A percentile compares a stretch with the other conserved stretches of the same genome.
phyloP scores from a whole-genome alignment of 1,140 invertebrate species.

The Apis laboriosa region DNA sequence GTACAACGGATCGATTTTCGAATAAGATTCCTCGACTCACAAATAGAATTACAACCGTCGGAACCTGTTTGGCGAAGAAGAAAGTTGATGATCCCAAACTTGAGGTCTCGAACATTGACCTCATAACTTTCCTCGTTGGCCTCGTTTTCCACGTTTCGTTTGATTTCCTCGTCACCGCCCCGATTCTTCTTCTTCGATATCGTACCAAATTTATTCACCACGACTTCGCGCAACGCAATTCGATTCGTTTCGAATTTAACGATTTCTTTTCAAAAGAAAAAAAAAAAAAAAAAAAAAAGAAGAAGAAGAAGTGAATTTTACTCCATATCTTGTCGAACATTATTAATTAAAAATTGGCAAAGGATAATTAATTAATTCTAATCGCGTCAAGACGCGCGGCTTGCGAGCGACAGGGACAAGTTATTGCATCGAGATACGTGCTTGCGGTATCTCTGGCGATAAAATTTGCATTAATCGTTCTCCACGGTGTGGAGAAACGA shows the following conservation, averaged over 20 bases:
- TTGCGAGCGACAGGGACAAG: slow-evolving; percentile 63
- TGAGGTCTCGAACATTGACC: slow-evolving; percentile 49
- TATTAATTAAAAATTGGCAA: slow-evolving; percentile 43
- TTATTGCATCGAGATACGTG: slow-evolving; percentile 64
- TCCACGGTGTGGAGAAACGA: slow-evolving; percentile 15
- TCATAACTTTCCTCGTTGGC: slow-evolving; percentile 46
- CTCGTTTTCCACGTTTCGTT: slow-evolving; percentile 50
- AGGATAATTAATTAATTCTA: slow-evolving; percentile 67
- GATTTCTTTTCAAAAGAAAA: not conserved
- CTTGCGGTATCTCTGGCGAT: slow-evolving; percentile 48
- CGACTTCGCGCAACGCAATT: not conserved
- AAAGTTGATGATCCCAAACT: slow-evolving; percentile 59
- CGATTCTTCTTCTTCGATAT: not conserved
- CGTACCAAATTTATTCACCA: not conserved
- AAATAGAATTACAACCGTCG: slow-evolving; percentile 6
- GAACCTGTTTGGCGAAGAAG: slow-evolving; percentile 61
- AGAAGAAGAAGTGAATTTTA: no score
- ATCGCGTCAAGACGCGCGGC: slow-evolving; percentile 63
- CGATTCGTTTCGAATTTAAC: not conserved
- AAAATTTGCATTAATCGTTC: slow-evolving; percentile 70
- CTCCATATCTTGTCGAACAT: not conserved
- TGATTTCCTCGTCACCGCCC: not conserved
- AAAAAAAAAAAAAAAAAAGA: not conserved
- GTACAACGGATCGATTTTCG: slow-evolving; percentile 15
- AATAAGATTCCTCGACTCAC: slow-evolving; percentile 38